Evolutionary conservation across 2,113 vertebrate species (phyloP), one percentile per base, ranked within the genome.

Genomic region (Rhynchopsitta pachyrhyncha): DNA sequence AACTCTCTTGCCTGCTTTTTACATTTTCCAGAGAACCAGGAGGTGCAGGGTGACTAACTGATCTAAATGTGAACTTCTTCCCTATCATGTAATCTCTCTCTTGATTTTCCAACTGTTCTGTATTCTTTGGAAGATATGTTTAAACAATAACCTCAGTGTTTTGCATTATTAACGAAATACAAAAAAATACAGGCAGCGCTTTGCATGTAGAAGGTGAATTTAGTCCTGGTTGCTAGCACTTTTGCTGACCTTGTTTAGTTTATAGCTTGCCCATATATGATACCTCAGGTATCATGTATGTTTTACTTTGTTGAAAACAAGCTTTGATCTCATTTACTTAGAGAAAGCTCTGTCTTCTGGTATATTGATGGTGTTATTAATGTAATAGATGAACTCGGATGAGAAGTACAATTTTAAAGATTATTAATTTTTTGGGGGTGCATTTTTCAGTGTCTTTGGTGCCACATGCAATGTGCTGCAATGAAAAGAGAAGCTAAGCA

Each of bases 1-100:
- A 92, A 78, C 70, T 82, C 85, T 57, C 44, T 78, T 91, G 69
- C 52, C 87, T 96, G 91, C 87, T 93, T 92, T 95, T 83, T 94
- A 90, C 46, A 85, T 96, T 95, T 96, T 80, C 76, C 81, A 85
- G 57, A 55, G 88, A 93, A 86, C 77, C 59, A 41, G 8, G 82
- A 81, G 79, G 66, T 88, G 95, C 76, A 63, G 64, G 49, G 80
- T 70, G 46, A 74, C 47, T 89, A 94, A 93, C 44, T 39, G 63
- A 59, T 93, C 42, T 94, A 80, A 86, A 44, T 86, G 78, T 87
- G 88, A 96, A 92, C 70, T 63, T 64, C 44, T 57, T 73, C 68
- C 41, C 49, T 91, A 69, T 80, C 92, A 69, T 47, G 3, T 89
- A 17, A 74, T 96, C 86, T 84, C 35, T 89, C 76, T 91, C 68